Evolutionary conservation across 2,888 invertebrate species (phyloP).

Genomic region (Meghimatium bilineatum): DNA sequence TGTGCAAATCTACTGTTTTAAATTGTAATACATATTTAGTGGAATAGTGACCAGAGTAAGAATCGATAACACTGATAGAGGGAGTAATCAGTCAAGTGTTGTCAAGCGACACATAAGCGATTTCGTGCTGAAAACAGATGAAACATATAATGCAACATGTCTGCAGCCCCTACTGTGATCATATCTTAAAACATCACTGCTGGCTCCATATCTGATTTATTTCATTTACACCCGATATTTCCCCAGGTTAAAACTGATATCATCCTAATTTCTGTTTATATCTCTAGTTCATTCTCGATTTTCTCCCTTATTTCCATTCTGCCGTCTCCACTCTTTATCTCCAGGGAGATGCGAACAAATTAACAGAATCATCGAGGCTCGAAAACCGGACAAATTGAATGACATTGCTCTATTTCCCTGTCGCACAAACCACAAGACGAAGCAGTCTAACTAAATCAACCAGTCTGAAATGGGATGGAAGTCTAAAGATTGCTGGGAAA

Average conservation of each 20-base stretch:
- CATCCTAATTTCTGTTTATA: constrained; percentile 17
- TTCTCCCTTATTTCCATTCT: background rate
- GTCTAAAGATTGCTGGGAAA: constrained; percentile 4
- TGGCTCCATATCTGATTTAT: background rate
- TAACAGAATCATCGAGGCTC: constrained; percentile 35
- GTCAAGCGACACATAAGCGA: background rate
- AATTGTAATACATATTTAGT: too few relatives aligned
- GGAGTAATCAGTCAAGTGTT: background rate
- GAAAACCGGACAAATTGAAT: constrained; percentile 36
- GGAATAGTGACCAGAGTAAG: too few relatives aligned
- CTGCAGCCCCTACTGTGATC: background rate
- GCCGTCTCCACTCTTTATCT: background rate
- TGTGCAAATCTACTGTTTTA: too few relatives aligned
- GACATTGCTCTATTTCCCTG: constrained; percentile 21
- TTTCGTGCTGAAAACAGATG: background rate
- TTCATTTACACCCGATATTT: background rate
- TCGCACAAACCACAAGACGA: constrained; percentile 29
- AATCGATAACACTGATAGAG: too few relatives aligned
- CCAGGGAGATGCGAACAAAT: constrained; percentile 17
- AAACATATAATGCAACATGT: background rate
- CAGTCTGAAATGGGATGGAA: constrained; percentile 31
- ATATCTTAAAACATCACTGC: constrained; percentile 2
- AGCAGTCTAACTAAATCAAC: constrained; percentile 24
- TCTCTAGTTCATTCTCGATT: background rate
- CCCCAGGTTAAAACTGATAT: constrained; percentile 6